Conservation (phyloP, 2,888 invertebrate genomes). For the Eristalis intricaria region DNA sequence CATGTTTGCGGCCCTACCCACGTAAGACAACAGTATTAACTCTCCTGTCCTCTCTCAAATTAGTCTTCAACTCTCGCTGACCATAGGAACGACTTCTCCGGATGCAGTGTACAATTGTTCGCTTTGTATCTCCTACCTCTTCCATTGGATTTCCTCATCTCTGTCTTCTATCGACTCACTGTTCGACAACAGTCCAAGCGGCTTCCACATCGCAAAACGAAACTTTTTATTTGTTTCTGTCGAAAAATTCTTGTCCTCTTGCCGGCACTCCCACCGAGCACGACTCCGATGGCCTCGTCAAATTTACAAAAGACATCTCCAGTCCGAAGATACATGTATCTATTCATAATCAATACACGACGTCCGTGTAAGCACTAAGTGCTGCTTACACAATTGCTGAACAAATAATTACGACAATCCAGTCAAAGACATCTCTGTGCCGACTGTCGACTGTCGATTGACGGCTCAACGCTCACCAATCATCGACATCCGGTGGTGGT, state of each 20-base stretch:
- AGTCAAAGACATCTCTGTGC: background rate
- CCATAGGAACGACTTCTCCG: no score
- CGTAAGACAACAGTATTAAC: no score
- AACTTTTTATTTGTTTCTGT: background rate
- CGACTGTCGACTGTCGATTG: background rate
- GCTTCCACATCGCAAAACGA: background rate
- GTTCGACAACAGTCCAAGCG: background rate
- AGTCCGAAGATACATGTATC: background rate
- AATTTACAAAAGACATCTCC: background rate
- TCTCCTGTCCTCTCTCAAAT: no score
- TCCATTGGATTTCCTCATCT: background rate
- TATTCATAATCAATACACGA: background rate
- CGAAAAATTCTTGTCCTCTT: background rate
- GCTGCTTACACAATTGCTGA: background rate
- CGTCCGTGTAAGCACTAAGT: background rate
- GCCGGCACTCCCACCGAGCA: background rate
- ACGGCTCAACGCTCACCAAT: constrained; percentile 35
- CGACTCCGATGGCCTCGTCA: background rate
- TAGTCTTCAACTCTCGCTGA: no score
- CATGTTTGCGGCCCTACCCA: no score
- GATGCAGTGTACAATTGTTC: no score
- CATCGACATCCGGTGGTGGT: constrained; percentile 51
- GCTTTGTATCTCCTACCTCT: no score
- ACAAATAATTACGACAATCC: background rate
- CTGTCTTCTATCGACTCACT: background rate